Conservation (phyloP, 2,888 invertebrate species). For the Drosophila hawaiiensis region DNA sequence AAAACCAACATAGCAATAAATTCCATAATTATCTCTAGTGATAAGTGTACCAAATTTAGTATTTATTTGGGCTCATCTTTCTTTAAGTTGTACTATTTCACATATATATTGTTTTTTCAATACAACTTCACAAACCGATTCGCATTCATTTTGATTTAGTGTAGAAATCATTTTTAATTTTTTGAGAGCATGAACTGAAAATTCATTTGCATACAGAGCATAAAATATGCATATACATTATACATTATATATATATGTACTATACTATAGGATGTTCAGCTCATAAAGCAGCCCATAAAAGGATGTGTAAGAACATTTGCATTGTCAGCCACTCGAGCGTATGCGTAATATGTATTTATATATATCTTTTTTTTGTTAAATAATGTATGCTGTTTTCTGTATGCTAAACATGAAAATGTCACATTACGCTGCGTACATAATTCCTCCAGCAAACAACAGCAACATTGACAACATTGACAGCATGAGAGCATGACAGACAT, state of each 20-base stretch:
- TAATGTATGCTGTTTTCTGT: slow-evolving; percentile 1
- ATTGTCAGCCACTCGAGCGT: slow-evolving; percentile 54
- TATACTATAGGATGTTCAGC: slow-evolving; percentile 4
- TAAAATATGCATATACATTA: not conserved
- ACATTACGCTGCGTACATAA: slow-evolving; percentile 27
- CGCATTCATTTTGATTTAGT: slow-evolving; percentile 14
- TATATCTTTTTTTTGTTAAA: slow-evolving; percentile 1
- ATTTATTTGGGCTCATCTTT: slow-evolving; percentile 2
- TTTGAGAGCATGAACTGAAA: slow-evolving; percentile 20
- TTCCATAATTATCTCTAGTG: slow-evolving; percentile 6
- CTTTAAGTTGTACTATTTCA: slow-evolving; percentile 6
- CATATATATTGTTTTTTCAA: not conserved
- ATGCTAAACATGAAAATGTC: slow-evolving; percentile 62
- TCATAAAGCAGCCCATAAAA: slow-evolving; percentile 37
- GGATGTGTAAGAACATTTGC: slow-evolving; percentile 28
- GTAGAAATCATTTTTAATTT: slow-evolving; percentile 19
- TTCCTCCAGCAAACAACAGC: slow-evolving; percentile 8
- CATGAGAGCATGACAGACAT: slow-evolving; percentile 1
- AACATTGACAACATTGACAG: slow-evolving; percentile 15
- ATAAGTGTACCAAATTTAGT: slow-evolving; percentile 11
- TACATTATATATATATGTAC: not conserved
- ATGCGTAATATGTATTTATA: slow-evolving; percentile 53
- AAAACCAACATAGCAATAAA: slow-evolving; percentile 20
- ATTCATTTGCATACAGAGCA: slow-evolving; percentile 37
- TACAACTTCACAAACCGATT: slow-evolving; percentile 1